These are phyloP conservation scores for Aptenodytes forsteri DNA, from an alignment of 2,113 vertebrate species.

Conservation along the genomic window DNA sequence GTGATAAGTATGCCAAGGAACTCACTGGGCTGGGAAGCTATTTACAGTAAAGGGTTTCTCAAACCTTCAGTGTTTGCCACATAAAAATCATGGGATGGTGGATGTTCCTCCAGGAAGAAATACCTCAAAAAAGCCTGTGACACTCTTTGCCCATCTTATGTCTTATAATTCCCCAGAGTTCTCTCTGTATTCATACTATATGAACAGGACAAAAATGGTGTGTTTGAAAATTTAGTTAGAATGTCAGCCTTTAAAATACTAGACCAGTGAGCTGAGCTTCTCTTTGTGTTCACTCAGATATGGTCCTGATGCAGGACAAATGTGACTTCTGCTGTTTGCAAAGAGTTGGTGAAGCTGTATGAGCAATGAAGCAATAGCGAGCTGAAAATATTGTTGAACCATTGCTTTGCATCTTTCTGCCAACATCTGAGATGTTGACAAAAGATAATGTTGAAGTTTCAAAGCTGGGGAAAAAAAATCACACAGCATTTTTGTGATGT, in stretches of 20 bases:
- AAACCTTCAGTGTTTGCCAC: neutral
- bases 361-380: neutral
- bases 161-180: neutral
- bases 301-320: neutral
- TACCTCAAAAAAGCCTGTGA: neutral
- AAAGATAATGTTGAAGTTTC: slow-evolving; percentile 44
- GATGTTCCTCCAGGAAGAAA: neutral
- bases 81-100: neutral
- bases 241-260: neutral
- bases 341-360: neutral
- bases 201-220: neutral
- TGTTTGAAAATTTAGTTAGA: neutral
- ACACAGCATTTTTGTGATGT: slow-evolving; percentile 31
- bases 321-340: neutral
- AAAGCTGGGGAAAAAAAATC: slow-evolving; percentile 15
- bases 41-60: neutral
- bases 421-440: slow-evolving; percentile 40
- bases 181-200: neutral
- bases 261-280: neutral
- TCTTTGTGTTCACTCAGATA: neutral
- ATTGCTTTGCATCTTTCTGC: slow-evolving; percentile 41
- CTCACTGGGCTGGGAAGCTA: neutral
- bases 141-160: neutral
- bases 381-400: neutral
- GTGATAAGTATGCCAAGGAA: neutral